These are phyloP conservation scores for Sebastes wilsoni DNA, from an alignment of 2,797 vertebrate genomes.

Conservation along the genomic window DNA sequence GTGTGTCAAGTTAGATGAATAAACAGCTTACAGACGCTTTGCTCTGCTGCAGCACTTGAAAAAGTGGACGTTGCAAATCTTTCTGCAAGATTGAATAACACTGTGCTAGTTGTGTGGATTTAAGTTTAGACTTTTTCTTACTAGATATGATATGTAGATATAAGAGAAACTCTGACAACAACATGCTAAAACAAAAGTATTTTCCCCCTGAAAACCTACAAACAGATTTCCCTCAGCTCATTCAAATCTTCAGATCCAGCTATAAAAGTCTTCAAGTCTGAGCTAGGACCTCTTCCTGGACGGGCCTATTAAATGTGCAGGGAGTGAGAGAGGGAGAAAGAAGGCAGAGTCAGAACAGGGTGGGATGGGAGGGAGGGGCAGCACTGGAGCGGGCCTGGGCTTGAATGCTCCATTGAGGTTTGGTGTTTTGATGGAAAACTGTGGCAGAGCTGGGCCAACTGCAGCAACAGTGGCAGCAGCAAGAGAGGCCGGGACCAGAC, in stretches of 20 bases:
- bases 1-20: background rate
- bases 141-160: background rate
- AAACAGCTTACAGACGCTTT: background rate
- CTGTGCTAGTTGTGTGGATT: background rate
- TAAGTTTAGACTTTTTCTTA: background rate
- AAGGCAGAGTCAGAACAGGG: constrained; percentile 68
- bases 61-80: background rate
- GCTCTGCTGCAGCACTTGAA: background rate
- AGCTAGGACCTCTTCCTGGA: constrained; percentile 53
- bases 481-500: constrained; percentile 55
- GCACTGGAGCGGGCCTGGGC: constrained; percentile 68
- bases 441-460: constrained; percentile 75
- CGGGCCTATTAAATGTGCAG: constrained; percentile 40
- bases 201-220: background rate
- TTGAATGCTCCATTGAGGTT: constrained; percentile 84
- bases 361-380: constrained; percentile 61
- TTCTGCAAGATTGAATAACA: background rate
- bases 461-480: constrained; percentile 65
- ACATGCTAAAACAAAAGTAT: background rate
- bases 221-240: constrained; percentile 5
- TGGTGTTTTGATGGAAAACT: constrained; percentile 85
- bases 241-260: constrained; percentile 29
- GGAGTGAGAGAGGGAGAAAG: constrained; percentile 48
- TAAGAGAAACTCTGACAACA: background rate
- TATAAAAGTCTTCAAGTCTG: constrained; percentile 22